phyloP scores from a whole-genome alignment of 92 coral and sea anemone genomes.

The Epizoanthus rinbou region DNA sequence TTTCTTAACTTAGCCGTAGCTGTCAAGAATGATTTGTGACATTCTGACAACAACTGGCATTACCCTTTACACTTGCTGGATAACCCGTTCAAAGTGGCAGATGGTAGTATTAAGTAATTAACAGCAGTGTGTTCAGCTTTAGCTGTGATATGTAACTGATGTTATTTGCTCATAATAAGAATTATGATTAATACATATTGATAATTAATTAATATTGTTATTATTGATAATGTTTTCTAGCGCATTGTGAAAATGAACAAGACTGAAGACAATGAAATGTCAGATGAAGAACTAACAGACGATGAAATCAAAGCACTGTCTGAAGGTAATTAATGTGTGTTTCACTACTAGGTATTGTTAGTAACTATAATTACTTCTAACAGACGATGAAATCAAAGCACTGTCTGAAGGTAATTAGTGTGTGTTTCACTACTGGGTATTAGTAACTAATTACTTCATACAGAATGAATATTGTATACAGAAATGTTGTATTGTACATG shows the following conservation, averaged over 20 bases:
- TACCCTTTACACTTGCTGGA: too few species aligned
- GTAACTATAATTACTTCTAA: too few species aligned
- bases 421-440: neutral
- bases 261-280: slow-evolving; percentile 91
- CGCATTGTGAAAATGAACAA: slow-evolving; percentile 97
- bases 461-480: too few species aligned
- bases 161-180: neutral
- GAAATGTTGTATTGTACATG: too few species aligned
- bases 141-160: neutral
- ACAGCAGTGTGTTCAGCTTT: neutral
- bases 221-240: slow-evolving; percentile 48
- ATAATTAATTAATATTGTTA: neutral
- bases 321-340: slow-evolving; percentile 58
- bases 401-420: slow-evolving; percentile 75
- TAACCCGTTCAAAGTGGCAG: too few species aligned
- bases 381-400: slow-evolving; percentile 83
- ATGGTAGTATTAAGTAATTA: too few species aligned
- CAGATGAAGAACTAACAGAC: slow-evolving; percentile 76
- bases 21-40: too few species aligned
- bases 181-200: neutral
- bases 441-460: neutral
- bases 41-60: too few species aligned
- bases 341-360: neutral
- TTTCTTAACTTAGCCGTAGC: too few species aligned
- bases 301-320: slow-evolving; percentile 87